Percentiles rank a stretch among this genome's conserved stretches.
These are phyloP conservation scores for Sander lucioperca DNA, from an alignment of 2,113 vertebrate genomes.

Conservation along the genomic window DNA sequence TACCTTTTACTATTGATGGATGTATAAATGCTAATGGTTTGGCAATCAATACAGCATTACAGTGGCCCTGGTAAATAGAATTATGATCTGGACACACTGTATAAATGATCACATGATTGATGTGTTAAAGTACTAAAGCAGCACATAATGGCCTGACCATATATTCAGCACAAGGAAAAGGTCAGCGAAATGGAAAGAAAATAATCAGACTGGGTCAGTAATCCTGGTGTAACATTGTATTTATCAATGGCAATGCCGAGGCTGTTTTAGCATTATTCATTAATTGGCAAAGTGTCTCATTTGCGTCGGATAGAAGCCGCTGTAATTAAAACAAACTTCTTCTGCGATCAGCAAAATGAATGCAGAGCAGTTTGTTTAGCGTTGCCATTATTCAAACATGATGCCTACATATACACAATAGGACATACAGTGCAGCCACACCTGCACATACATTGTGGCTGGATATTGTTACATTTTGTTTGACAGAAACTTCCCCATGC, in stretches of 20 bases:
- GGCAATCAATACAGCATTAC: slow-evolving; percentile 73
- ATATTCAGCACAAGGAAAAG: slow-evolving; percentile 56
- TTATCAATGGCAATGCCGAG: slow-evolving; percentile 55
- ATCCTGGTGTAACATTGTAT: slow-evolving; percentile 36
- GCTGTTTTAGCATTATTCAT: slow-evolving; percentile 64
- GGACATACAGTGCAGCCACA: not conserved
- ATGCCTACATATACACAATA: slow-evolving; percentile 26
- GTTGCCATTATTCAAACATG: slow-evolving; percentile 50
- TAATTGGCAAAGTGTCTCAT: slow-evolving; percentile 72
- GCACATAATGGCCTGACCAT: slow-evolving; percentile 38
- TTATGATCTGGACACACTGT: slow-evolving; percentile 65
- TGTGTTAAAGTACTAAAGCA: slow-evolving; percentile 59
- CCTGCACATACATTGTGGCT: not conserved
- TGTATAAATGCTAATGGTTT: slow-evolving; percentile 76
- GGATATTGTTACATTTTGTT: not conserved
- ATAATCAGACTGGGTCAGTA: slow-evolving; percentile 56
- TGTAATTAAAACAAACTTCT: slow-evolving; percentile 71
- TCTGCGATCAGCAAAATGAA: slow-evolving; percentile 65
- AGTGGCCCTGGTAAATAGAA: slow-evolving; percentile 69
- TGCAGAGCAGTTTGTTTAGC: slow-evolving; percentile 42
- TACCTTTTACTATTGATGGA: slow-evolving; percentile 67
- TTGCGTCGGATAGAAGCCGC: slow-evolving; percentile 60
- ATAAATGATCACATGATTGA: slow-evolving; percentile 70
- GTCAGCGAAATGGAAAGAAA: slow-evolving; percentile 62
- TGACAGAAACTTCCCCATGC: not conserved